Conservation (phyloP, 2,797 vertebrate genomes). For the Muscicapa striata region DNA sequence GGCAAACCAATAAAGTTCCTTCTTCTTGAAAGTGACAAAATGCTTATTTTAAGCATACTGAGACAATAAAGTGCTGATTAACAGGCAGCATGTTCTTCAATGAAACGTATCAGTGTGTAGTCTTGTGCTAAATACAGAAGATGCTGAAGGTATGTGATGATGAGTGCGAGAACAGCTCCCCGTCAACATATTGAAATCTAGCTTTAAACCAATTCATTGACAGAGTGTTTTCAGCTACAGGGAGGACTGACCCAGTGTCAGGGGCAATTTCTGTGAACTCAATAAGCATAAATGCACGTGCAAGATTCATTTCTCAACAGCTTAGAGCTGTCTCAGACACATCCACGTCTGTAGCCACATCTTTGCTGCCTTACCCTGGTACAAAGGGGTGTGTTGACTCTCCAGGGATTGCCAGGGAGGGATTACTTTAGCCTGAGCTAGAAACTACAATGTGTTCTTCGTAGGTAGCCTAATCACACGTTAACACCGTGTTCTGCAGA, state of each 20-base stretch:
- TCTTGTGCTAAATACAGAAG: constrained; percentile 1
- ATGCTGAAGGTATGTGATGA: constrained; percentile 14
- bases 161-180: background rate
- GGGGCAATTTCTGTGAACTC: background rate
- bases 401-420: background rate
- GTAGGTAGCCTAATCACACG: constrained; percentile 23
- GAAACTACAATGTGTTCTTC: background rate
- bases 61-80: constrained; percentile 61
- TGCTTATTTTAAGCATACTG: constrained; percentile 61
- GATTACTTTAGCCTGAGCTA: background rate
- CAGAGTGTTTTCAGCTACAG: background rate
- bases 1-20: constrained; percentile 54
- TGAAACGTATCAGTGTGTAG: background rate
- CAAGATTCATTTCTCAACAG: background rate
- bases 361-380: background rate
- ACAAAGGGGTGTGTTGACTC: background rate
- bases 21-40: constrained; percentile 49
- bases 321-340: background rate
- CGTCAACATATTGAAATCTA: background rate
- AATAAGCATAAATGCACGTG: background rate
- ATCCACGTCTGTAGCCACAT: background rate
- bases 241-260: background rate
- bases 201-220: background rate
- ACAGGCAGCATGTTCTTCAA: constrained; percentile 47
- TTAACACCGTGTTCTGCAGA: constrained; percentile 49